Base-by-base conservation (phyloP, 1,140 invertebrate species). In the Caenorhabditis tropicalis region DNA sequence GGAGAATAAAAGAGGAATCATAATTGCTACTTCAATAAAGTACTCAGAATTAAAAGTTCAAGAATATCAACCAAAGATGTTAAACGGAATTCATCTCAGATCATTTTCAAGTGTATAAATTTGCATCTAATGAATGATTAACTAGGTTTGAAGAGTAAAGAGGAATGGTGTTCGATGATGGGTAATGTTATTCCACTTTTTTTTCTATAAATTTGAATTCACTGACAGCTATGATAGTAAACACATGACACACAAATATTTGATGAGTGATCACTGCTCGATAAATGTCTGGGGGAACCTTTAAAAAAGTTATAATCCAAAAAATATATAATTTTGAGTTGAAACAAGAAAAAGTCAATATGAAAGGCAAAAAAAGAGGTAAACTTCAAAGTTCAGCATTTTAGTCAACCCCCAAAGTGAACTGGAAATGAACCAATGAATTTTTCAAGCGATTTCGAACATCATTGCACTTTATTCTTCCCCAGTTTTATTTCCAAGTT, bases 391-490 rank as follows among this genome's bases (percentile, higher is more conserved):
- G 65, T 74, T 74, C 65, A 74, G 24, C 10, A 43, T 36, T 74
- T n/a, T 43, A 15, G 19, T 1, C n/a, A 65, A 10, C 53, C 21
- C 24, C 39, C 12, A 74, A 74, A 24, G 29, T 74, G 33, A 74
- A 43, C 65, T 24, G 65, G 31, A 7, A 65, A 65, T 65, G 24
- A 74, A 39, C 65, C 65, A 43, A 74, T 74, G 36, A 74, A 74
- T 74, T 74, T 74, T 74, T 74, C 65, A 74, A 74, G 29, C 43
- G 33, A 43, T 74, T 74, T 74, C 15, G 65, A 74, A 74, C 65
- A 74, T 74, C 65, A 74, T 43, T 74, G 65, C 65, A 74, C 65
- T 43, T 74, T 74, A 31, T 56, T 24, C 33, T 6, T 9, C 12
- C 31, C 10, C 1, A 31, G 65, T 74, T 65, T 65, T 39, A 36